A percentile compares a stretch with the other conserved stretches of the same genome.
phyloP scores from a whole-genome alignment of 2,113 vertebrate species.

The Ptychochromis oligacanthus region DNA sequence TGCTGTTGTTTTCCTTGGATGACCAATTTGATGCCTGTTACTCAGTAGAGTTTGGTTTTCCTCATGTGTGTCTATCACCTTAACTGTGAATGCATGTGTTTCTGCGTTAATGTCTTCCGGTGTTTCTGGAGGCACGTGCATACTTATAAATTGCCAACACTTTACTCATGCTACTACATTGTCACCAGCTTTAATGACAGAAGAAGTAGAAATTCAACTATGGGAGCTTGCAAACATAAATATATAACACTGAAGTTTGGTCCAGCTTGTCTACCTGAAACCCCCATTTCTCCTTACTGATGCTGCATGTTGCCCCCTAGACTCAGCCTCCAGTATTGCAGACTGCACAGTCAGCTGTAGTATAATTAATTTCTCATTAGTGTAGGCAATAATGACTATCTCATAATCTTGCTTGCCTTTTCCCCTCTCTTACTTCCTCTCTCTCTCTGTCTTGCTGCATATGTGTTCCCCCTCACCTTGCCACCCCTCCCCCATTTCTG shows the following conservation, averaged over 20 bases:
- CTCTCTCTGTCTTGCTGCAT: neutral
- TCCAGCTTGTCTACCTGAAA: neutral
- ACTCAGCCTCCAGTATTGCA: slow-evolving; percentile 47
- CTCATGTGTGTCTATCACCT: no score
- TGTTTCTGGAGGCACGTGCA: no score
- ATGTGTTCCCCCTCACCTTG: neutral
- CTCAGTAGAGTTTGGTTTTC: no score
- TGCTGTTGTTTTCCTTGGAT: no score
- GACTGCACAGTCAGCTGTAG: slow-evolving; percentile 59
- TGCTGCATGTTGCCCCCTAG: slow-evolving; percentile 59
- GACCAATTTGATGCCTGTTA: no score
- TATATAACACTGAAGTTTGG: neutral
- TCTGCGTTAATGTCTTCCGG: no score
- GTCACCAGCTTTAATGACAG: no score
- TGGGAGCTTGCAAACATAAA: no score
- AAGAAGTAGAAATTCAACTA: no score
- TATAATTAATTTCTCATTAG: slow-evolving; percentile 76
- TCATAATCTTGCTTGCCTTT: slow-evolving; percentile 37
- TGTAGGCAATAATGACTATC: slow-evolving; percentile 63
- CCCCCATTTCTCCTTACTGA: neutral
- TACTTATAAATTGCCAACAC: no score
- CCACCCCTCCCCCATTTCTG: neutral
- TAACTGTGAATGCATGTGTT: no score
- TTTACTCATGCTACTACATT: no score
- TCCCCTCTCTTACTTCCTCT: neutral